Evolutionary conservation across 2,888 invertebrate species (phyloP), one percentile per base, ranked within the genome.

Genomic region (Lochmaea capreae): DNA sequence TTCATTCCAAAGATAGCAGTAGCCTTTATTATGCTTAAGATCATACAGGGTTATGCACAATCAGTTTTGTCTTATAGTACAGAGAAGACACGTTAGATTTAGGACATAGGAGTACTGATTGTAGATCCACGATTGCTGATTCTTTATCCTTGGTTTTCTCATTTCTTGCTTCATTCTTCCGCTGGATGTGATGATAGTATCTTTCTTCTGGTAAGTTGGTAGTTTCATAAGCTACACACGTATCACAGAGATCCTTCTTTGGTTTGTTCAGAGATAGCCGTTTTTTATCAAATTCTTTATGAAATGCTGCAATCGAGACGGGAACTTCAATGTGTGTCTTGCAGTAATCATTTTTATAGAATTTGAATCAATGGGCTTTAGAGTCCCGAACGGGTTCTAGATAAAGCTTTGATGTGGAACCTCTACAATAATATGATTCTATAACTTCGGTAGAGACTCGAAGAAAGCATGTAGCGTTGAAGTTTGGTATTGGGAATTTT

Each of bases 211-310:
- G 42, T 43, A 69, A 59, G 54, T 76, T 76, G 46, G 61, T 57
- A 22, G 74, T 74, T 59, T 74, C 72, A 69, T 72, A 76, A 43
- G 72, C 72, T 10, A 76, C 76, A 74, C 76, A 76, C 42, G 49
- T 72, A 66, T 76, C 76, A 68, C 74, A 76, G 54, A 68, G 43
- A 69, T 76, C 74, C 61, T 74, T 74, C 52, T 76, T 76, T 54
- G 69, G 76, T 39, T 66, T 65, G 58, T 76, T 72, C 43, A 76
- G 66, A 43, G 69, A 66, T 59, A 74, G 49, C 18, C 52, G 62
- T 43, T 69, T 46, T 49, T 42, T 39, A n/a, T 73, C 65, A 49
- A 73, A 73, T 57, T 65, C 49, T 61, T 68, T 70, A 39, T 65
- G 59, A 43, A 73, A 73, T 57, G 69, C 63, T 43, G 72, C 67